A percentile compares a stretch with the other conserved stretches of the same genome.
Conservation (phyloP, 2,113 vertebrate species). For the Pseudorectes ferrugineus region DNA sequence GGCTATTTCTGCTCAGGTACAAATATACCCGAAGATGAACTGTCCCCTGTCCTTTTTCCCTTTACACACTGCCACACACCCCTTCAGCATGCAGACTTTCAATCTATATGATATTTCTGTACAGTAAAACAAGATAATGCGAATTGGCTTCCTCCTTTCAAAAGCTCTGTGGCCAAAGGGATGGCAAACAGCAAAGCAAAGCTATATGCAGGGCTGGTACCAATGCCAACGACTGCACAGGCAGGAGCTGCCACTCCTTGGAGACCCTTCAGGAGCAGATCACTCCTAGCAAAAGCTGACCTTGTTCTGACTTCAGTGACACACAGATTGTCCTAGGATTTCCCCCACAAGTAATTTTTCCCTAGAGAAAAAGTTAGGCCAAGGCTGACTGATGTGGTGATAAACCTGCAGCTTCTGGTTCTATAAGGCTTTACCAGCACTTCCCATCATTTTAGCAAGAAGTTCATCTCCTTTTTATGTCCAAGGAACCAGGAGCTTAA, state of each 20-base stretch:
- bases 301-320: not conserved
- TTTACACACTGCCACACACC: not conserved
- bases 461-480: not conserved
- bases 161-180: not conserved
- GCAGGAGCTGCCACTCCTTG: not conserved
- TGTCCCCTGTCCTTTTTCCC: not conserved
- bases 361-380: not conserved
- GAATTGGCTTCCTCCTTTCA: not conserved
- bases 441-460: not conserved
- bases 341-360: not conserved
- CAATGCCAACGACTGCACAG: not conserved
- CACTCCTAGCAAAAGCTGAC: not conserved
- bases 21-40: not conserved
- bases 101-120: not conserved
- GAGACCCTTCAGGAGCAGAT: not conserved
- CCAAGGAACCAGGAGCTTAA: not conserved
- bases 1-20: not conserved
- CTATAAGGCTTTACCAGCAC: not conserved
- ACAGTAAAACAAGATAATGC: not conserved
- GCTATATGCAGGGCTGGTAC: not conserved
- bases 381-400: not conserved
- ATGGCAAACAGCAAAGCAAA: not conserved
- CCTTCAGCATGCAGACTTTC: not conserved
- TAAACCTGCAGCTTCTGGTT: not conserved
- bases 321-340: not conserved